Evolutionary conservation across 2,888 invertebrate genomes (phyloP), one percentile per base, ranked within the genome.

Genomic region (Cantharis rustica): DNA sequence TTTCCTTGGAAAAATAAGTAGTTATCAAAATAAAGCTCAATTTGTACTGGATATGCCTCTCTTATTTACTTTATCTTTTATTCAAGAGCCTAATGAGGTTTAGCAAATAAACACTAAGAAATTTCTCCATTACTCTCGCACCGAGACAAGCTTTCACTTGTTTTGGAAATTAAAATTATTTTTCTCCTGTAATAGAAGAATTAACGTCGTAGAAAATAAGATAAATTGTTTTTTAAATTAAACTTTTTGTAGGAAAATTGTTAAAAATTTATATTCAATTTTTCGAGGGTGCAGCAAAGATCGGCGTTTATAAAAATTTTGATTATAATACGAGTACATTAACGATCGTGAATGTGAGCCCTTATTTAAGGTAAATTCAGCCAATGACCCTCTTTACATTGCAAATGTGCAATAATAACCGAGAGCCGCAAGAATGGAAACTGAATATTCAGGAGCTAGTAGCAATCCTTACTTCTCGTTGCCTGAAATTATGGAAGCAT

Each of bases 361-460:
- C 83, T 84, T 84, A 84, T 84, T 66, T 81, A 81, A 83, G 83
- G 84, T 85, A 85, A 86, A 85, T 84, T 85, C 82, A 80, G 82
- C 80, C 84, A 83, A 85, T 85, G 86, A 83, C 85, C 86, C 84
- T 84, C 84, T 85, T 85, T 85, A 85, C 83, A 84, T 84, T 85
- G 86, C 84, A 85, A 85, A 86, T 86, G 84, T 84, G 83, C 83
- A 83, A 84, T 85, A 84, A 85, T 83, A 83, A 84, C 80, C 76
- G 80, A 83, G 80, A 83, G 82, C 80, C 82, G 81, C 83, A 81
- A 82, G 82, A 81, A 81, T 80, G 79, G 71, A 73, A 79, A 27
- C 71, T 79, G 79, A 79, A 79, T 79, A 79, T 79, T 79, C 79
- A 79, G 69, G 47, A 79, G 77, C 47, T 72, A 64, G 61, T 68